A percentile compares a stretch with the other conserved stretches of the same genome.
These are phyloP conservation scores for Axis porcinus DNA, from an alignment of 2,113 vertebrate species.

Conservation along the genomic window DNA sequence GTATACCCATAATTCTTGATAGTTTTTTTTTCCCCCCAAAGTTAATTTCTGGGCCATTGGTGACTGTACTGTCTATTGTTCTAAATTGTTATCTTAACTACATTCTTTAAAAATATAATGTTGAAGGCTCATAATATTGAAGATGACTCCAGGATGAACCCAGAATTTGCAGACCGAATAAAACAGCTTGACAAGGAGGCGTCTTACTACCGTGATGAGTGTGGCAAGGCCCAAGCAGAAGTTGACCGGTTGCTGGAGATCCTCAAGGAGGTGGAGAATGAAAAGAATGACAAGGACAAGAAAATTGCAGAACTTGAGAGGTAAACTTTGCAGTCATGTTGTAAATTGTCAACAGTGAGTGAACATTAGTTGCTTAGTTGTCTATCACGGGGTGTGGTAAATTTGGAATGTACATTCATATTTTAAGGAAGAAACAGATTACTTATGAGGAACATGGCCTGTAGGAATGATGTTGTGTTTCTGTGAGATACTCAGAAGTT, in stretches of 20 bases:
- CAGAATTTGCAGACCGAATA: conserved; percentile 91
- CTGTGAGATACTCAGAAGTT: neutral
- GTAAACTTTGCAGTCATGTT: conserved; percentile 76
- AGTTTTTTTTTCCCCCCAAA: conserved; percentile 58
- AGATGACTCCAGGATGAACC: conserved; percentile 87
- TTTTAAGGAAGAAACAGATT: neutral
- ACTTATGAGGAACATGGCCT: neutral
- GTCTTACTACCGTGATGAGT: conserved; percentile 91
- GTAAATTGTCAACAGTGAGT: neutral
- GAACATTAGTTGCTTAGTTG: neutral
- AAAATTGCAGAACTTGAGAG: conserved; percentile 95
- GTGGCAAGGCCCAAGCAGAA: conserved; percentile 91
- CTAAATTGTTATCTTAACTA: conserved; percentile 66
- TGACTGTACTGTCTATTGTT: conserved; percentile 8
- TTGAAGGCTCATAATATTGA: conserved; percentile 91
- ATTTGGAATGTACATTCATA: neutral
- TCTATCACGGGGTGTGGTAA: neutral
- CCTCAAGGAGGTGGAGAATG: conserved; percentile 91
- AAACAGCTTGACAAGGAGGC: conserved; percentile 94
- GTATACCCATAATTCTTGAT: conserved; percentile 79
- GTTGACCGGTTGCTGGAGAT: conserved; percentile 92
- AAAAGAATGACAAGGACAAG: conserved; percentile 93
- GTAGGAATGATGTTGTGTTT: neutral
- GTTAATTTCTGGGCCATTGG: conserved; percentile 42
- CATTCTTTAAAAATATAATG: conserved; percentile 70